A percentile compares a stretch with the other conserved stretches of the same genome.
Conservation (phyloP, 1,140 invertebrate species). For the Pemphigus obesinymphae region DNA sequence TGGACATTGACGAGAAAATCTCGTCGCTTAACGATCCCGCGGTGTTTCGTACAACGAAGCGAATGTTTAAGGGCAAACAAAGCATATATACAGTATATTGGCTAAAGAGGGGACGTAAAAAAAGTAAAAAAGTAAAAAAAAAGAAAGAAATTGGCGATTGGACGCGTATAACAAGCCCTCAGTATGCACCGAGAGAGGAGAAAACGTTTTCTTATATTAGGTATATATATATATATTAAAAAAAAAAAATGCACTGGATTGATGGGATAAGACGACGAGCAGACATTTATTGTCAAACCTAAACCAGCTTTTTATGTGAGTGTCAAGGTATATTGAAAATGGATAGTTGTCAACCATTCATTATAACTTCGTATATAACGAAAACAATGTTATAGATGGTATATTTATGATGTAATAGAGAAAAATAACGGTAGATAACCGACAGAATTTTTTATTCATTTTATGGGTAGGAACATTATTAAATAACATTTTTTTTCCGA, state of each 20-base stretch:
- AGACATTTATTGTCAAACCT: neutral
- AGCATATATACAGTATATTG: neutral
- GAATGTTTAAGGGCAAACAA: neutral
- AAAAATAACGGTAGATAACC: no score
- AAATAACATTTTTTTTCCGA: no score
- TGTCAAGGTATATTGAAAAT: neutral
- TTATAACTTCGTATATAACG: neutral
- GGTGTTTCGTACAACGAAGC: neutral
- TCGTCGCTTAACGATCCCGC: neutral
- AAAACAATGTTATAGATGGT: slow-evolving; percentile 7
- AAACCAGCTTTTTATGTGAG: neutral
- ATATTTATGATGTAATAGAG: no score
- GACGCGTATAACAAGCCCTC: neutral
- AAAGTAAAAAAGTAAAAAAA: neutral
- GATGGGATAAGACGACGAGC: neutral
- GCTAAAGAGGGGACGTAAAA: neutral
- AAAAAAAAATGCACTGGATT: neutral
- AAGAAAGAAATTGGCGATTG: neutral
- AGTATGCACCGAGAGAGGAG: neutral
- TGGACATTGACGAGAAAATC: neutral
- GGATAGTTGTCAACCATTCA: neutral
- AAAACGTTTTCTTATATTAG: no score
- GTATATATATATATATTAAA: no score
- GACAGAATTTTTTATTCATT: no score
- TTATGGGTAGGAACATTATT: no score